phyloP scores from a whole-genome alignment of 2,113 vertebrate genomes.

The Gymnobelideus leadbeateri region DNA sequence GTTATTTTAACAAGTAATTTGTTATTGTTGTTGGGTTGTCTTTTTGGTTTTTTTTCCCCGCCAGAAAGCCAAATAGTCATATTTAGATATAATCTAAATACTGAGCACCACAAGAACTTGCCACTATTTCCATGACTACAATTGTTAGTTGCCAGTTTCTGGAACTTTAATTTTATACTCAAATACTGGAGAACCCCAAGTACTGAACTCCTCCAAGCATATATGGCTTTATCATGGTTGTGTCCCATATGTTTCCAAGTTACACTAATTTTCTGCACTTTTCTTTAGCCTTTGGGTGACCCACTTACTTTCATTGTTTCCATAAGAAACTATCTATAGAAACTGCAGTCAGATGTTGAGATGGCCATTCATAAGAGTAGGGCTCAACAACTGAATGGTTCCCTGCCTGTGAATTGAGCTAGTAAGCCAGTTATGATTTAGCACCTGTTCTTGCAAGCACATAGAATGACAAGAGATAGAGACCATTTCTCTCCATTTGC shows the following conservation, averaged over 20 bases:
- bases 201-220: neutral
- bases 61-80: constrained; percentile 15
- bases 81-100: constrained; percentile 5
- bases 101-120: neutral
- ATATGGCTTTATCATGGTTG: neutral
- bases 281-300: constrained; percentile 32
- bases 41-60: neutral
- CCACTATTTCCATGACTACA: neutral
- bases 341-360: neutral
- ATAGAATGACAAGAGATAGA: constrained; percentile 5
- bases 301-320: constrained; percentile 1
- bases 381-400: neutral
- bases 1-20: neutral
- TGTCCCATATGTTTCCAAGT: constrained; percentile 1
- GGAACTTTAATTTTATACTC: neutral
- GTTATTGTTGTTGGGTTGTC: no score
- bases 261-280: constrained; percentile 21
- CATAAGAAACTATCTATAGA: constrained; percentile 5
- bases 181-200: neutral
- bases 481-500: neutral
- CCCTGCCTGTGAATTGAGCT: neutral
- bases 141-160: neutral
- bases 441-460: neutral
- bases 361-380: neutral
- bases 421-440: neutral